Percentiles rank a stretch among this genome's conserved stretches.
Conservation (phyloP, 1,140 invertebrate species). For the Popillia japonica region DNA sequence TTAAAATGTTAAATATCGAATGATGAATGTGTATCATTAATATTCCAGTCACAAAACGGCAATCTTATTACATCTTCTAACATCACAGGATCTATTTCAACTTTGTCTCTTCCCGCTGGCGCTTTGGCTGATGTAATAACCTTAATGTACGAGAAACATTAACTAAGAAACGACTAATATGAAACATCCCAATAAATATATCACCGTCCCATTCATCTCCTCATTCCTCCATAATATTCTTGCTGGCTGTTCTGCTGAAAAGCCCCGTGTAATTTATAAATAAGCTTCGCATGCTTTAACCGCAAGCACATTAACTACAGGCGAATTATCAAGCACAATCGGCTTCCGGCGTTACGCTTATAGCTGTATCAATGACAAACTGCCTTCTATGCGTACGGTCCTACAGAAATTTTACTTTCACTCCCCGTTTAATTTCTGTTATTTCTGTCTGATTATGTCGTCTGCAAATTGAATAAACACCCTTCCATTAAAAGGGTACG, state of each 20-base stretch:
- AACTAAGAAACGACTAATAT: not conserved
- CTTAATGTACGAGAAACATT: not conserved
- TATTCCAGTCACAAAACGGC: too few relatives aligned
- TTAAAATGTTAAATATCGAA: too few relatives aligned
- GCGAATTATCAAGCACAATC: not conserved
- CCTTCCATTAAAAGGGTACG: conserved; percentile 13
- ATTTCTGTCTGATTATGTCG: conserved; percentile 9
- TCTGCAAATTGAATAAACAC: conserved; percentile 10
- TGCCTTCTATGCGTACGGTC: not conserved
- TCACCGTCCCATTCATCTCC: not conserved
- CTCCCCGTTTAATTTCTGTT: not conserved
- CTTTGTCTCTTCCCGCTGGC: too few relatives aligned
- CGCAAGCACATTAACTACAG: not conserved
- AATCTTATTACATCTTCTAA: too few relatives aligned
- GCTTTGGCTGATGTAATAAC: too few relatives aligned
- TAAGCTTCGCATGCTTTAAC: not conserved
- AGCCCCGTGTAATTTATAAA: conserved; percentile 1
- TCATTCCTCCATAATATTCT: not conserved
- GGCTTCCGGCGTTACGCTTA: not conserved
- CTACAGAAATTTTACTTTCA: not conserved
- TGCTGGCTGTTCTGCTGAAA: not conserved
- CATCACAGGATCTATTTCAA: too few relatives aligned
- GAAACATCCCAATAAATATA: not conserved
- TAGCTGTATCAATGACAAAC: not conserved
- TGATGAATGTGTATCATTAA: too few relatives aligned